Base-by-base conservation (phyloP, 2,888 invertebrate genomes). In the Phaedon cochleariae region DNA sequence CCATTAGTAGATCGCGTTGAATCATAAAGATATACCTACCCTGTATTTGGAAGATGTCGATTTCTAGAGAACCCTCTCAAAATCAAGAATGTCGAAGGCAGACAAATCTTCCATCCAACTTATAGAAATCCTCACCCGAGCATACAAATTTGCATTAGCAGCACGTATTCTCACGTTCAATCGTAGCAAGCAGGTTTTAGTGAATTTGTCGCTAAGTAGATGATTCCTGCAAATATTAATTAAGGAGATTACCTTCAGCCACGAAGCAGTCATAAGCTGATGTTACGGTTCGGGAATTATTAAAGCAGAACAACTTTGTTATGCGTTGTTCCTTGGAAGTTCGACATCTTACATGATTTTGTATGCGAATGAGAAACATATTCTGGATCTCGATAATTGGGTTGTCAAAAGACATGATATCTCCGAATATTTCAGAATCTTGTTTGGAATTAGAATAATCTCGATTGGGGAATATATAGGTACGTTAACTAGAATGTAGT, bases 261-360 rank as follows among this genome's bases (percentile, higher is more conserved):
- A 46, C 61, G 52, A 65, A 61, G 48, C 61, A 49, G 60, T 60
- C 65, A 62, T 65, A 53, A 65, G 61, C 61, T 65, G 58, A 65
- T 62, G 65, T 62, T 58, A 57, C 58, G 46, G 58, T 65, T 65
- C 61, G 46, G 45, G 52, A 62, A 34, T 62, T 61, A 65, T 55
- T 53, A 54, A 65, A 45, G 45, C 53, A 26, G 37, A 59, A 64
- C 48, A 53, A 53, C 46, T 64, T 41, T 57, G 52, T 53, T n/a
- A n/a, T 22, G 34, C 46, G 48, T 18, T 45, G 41, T 34, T 34
- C 9, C 34, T 34, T 5, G 26, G 26, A 10, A 34, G 2, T 34
- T 34, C 34, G 6, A 10, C 34, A 10, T 34, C 10, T 34, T n/a
- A n/a, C n/a, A n/a, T n/a, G n/a, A n/a, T n/a, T n/a, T n/a, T n/a